phyloP scores from a whole-genome alignment of 30 jellyfish, hydroid and myxozoan species.

The Aurelia coerulea region DNA sequence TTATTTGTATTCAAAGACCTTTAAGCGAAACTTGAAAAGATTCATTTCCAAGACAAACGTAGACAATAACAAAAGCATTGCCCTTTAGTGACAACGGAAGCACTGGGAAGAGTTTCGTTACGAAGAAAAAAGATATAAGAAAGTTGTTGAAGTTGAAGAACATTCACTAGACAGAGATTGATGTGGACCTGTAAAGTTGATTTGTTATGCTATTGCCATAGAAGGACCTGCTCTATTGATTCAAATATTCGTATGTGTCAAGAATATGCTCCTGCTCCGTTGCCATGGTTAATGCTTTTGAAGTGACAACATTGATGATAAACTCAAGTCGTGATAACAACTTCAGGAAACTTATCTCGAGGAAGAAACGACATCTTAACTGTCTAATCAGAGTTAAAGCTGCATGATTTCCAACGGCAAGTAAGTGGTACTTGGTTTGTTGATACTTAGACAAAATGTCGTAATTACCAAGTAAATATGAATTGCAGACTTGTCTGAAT shows the following conservation, averaged over 20 bases:
- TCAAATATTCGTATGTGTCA: constrained; percentile 54
- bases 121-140: no score
- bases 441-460: constrained; percentile 7
- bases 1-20: background rate
- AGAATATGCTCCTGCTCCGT: constrained; percentile 19
- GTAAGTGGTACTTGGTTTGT: constrained; percentile 38
- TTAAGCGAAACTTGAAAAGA: no score
- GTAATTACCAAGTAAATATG: no score
- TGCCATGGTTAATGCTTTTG: constrained; percentile 32
- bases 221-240: constrained; percentile 73
- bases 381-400: background rate
- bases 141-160: no score
- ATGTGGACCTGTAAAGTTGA: constrained; percentile 1
- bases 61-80: no score
- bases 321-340: background rate
- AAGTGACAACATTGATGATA: constrained; percentile 15
- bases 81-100: no score
- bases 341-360: no score
- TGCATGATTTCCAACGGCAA: constrained; percentile 23
- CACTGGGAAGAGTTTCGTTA: no score
- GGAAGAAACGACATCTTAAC: background rate
- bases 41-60: no score
- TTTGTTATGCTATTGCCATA: constrained; percentile 50
- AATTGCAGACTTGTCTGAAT: no score
- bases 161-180: no score